Evolutionary conservation across 2,113 vertebrate genomes (phyloP).

Genomic region (Raphicerus campestris): DNA sequence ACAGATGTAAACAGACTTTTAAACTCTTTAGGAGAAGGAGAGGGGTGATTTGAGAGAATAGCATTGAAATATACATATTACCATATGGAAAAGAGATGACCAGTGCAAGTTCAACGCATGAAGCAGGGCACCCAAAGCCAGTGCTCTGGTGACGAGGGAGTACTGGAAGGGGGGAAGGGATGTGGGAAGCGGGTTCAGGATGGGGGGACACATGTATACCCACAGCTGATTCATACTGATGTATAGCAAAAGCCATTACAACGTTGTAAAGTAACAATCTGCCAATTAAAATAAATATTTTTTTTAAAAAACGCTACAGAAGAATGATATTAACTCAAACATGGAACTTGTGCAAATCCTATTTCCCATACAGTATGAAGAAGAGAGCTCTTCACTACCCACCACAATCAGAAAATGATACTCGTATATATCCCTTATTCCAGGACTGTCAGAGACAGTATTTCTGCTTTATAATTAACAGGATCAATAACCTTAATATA

Average conservation of each 20-base stretch:
- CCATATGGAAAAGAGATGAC: not conserved
- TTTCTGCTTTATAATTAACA: constrained; percentile 1
- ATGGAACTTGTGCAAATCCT: not conserved
- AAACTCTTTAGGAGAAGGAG: not conserved
- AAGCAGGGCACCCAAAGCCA: not conserved
- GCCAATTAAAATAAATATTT: not conserved
- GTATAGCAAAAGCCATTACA: not conserved
- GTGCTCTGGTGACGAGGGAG: not conserved
- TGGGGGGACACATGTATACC: not conserved
- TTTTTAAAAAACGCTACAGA: not conserved
- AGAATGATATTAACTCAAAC: not conserved
- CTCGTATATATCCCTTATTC: not conserved
- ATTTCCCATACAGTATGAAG: not conserved
- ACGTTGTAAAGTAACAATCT: not conserved
- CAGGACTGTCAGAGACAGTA: not conserved
- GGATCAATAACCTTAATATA: not conserved
- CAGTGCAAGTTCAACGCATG: not conserved
- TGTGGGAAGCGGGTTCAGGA: not conserved
- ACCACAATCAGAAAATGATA: not conserved
- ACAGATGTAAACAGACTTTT: not conserved
- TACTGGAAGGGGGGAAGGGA: not conserved
- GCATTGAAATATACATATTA: not conserved
- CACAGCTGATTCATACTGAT: not conserved
- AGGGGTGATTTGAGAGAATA: not conserved
- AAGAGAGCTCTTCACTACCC: not conserved